A percentile compares a stretch with the other conserved stretches of the same genome.
Conservation (phyloP, 2,888 invertebrate genomes). For the Eupeodes luniger region DNA sequence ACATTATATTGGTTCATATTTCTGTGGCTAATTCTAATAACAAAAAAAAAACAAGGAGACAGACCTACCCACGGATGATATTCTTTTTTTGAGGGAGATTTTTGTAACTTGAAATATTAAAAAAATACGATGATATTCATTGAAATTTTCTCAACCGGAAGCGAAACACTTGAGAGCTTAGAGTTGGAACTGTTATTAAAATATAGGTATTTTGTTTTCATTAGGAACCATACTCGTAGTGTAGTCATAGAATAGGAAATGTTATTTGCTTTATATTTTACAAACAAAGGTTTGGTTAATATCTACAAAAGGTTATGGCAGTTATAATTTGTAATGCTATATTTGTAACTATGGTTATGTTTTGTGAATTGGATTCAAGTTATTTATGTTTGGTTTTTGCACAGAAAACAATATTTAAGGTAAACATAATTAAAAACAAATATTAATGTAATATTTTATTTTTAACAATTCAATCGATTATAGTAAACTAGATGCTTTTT, state of each 20-base stretch:
- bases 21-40: not conserved
- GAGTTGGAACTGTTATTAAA: constrained; percentile 49
- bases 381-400: too few relatives aligned
- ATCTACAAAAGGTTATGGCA: too few relatives aligned
- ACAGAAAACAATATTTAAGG: too few relatives aligned
- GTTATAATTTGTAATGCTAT: too few relatives aligned
- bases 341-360: too few relatives aligned
- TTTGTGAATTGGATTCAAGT: too few relatives aligned
- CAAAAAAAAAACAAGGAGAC: not conserved
- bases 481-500: too few relatives aligned
- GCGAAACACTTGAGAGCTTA: constrained; percentile 45
- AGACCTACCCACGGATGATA: too few relatives aligned
- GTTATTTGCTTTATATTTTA: not conserved
- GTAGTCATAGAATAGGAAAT: not conserved
- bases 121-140: constrained; percentile 1
- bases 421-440: too few relatives aligned
- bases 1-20: not conserved
- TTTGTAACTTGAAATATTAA: constrained; percentile 14
- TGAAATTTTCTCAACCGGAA: constrained; percentile 53
- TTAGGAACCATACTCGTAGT: not conserved
- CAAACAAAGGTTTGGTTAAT: too few relatives aligned
- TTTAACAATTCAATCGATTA: too few relatives aligned
- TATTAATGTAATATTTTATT: too few relatives aligned
- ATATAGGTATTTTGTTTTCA: constrained; percentile 32
- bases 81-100: constrained; percentile 16